Base-by-base conservation (phyloP, 2,888 invertebrate genomes). In the Cephus spinipes region DNA sequence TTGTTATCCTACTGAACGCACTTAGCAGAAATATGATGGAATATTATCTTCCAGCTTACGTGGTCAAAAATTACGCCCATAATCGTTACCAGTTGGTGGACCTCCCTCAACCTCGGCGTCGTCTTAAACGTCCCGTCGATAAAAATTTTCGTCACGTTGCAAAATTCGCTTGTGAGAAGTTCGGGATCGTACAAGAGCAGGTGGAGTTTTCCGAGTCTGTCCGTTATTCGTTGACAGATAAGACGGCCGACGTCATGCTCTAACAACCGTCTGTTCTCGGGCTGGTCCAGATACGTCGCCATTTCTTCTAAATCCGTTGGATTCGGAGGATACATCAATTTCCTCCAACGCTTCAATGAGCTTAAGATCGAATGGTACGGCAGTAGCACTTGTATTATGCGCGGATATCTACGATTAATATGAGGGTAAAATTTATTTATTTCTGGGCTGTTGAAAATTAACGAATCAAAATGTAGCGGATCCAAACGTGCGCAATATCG, bases 11-110 rank as follows among this genome's bases (percentile, higher is more conserved):
- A 31, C 31, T 31, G 31, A 31, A 31, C 31, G 31, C 31, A 31
- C 31, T 31, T 31, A 31, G 31, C 31, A 31, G 31, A 31, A 31
- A 31, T 31, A 31, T 31, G 31, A 31, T 31, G 31, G 31, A 31
- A 31, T 31, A 33, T n/a, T 71, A 32, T 31, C 11, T 23, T 73
- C 55, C 11, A 69, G 69, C 77, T 77, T 69, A 74, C 77, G 69
- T 77, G 77, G 34, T 77, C 69, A 32, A 69, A 35, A 30, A n/a
- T 69, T 34, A 77, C 36, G 68, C 74, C 77, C 36, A 77, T 32
- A 69, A 77, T 35, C 69, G 77, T n/a, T 15, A 77, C 33, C 35
- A 77, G 75, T 33, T 77, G 77, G 55, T 77, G 75, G 6, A 77
- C 40, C 12, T 31, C 32, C 23, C 40, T 69, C 15, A 77, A 32